Percentiles rank a stretch among this genome's conserved stretches.
Conservation (phyloP, 35 echinoderm and acorn worm genomes). For the Lytechinus variegatus region DNA sequence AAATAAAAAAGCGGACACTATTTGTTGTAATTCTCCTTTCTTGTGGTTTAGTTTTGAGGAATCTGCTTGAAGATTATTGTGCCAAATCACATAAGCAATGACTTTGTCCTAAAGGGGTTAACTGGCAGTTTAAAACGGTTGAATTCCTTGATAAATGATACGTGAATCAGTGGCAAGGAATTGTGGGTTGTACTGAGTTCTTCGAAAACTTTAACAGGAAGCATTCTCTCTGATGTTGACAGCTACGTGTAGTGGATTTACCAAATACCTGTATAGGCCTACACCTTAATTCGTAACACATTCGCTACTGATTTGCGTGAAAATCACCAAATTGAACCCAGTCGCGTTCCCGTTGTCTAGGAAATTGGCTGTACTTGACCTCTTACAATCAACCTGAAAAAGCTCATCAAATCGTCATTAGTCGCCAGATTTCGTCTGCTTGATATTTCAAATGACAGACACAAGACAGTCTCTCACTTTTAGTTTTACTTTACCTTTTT, state of each 20-base stretch:
- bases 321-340: conserved; percentile 45
- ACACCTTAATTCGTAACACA: conserved; percentile 27
- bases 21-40: too few relatives aligned
- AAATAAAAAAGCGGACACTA: too few relatives aligned
- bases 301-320: conserved; percentile 22
- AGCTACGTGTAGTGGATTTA: background rate
- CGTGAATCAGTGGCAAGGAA: background rate
- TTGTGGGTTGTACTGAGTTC: background rate
- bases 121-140: too few relatives aligned
- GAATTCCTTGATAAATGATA: background rate
- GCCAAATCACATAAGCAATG: too few relatives aligned
- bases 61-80: too few relatives aligned
- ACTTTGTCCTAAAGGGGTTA: too few relatives aligned
- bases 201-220: background rate
- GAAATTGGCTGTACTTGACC: conserved; percentile 47
- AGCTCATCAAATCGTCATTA: conserved; percentile 52
- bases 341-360: conserved; percentile 11
- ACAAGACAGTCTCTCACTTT: background rate
- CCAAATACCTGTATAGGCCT: background rate
- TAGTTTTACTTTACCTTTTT: background rate
- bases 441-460: conserved; percentile 27
- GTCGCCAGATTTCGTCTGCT: conserved; percentile 32
- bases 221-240: background rate
- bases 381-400: conserved; percentile 51
- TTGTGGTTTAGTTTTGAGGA: too few relatives aligned